Conservation (phyloP, 1,140 invertebrate species). For the Brachionus paranguensis region DNA sequence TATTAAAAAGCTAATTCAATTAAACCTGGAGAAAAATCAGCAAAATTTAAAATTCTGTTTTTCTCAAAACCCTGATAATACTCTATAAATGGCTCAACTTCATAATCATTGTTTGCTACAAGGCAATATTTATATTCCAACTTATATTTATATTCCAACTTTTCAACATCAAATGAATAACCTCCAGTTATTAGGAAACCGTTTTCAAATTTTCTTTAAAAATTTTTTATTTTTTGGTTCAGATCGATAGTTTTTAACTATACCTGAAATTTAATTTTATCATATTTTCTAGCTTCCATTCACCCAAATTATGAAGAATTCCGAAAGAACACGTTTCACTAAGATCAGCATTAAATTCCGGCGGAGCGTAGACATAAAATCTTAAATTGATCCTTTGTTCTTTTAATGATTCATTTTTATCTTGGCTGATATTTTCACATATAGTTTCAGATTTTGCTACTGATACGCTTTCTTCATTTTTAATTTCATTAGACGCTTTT, state of each 20-base stretch:
- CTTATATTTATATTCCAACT: neutral
- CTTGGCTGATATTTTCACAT: neutral
- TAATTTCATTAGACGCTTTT: neutral
- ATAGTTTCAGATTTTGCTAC: neutral
- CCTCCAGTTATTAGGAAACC: neutral
- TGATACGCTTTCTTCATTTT: neutral
- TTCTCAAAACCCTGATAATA: neutral
- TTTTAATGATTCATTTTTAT: neutral
- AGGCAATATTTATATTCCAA: slow-evolving; percentile 8
- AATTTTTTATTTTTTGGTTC: neutral
- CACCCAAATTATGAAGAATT: neutral
- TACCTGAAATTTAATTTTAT: neutral
- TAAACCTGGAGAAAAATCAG: neutral
- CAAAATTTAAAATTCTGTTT: neutral
- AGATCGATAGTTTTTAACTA: neutral
- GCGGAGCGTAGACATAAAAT: neutral
- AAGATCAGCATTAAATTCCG: neutral
- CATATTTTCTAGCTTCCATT: neutral
- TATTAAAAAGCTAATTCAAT: neutral
- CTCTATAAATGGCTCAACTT: neutral
- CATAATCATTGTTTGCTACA: neutral
- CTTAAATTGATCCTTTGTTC: neutral
- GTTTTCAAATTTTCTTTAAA: neutral
- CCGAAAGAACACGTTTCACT: neutral
- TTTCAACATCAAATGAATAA: neutral